Base-by-base conservation (phyloP, 2,797 vertebrate genomes). In the Orientallactaga sibirica region DNA sequence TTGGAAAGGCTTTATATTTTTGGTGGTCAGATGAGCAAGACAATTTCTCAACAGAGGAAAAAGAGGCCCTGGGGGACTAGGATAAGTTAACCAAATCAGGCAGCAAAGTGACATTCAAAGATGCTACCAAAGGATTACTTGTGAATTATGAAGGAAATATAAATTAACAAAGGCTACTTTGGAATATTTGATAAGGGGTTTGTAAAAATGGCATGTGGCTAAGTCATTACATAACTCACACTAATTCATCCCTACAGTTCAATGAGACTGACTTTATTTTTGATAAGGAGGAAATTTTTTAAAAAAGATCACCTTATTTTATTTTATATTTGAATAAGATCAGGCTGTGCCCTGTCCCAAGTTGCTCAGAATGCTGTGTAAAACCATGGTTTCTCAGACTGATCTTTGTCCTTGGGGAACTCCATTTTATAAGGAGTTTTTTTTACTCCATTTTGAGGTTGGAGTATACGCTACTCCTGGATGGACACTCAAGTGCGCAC, bases 71-170 rank as follows among this genome's bases (percentile, higher is more conserved):
- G 15, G 55, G 84, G 74, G 77, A 74, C 71, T 7, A n/a, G 27
- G 33, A 43, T 75, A 48, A 71, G 73, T 33, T 79, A 83, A 77
- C 78, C 48, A 41, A 70, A 41, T n/a, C 15, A 64, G 76, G 62
- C 29, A 52, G 25, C 8, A 33, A 43, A 64, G 83, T 61, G 37
- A 20, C 24, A 71, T 79, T 70, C 52, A 52, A 90, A 27, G 87
- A 88, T 48, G 73, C 16, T 55, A 66, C 64, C 48, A 55, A 81
- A 88, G 5, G 19, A 64, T 66, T 76, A 15, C 25, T 87, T 83
- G 88, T 43, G 86, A 41, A 77, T 81, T 33, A 52, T 33, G 29
- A 79, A 89, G 29, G 16, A 92, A 93, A 91, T 43, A 67, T n/a
- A 75, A 55, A 27, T 64, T 83, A 84, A 41, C 25, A 83, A 92